Evolutionary conservation across 2,797 vertebrate genomes (phyloP), one percentile per base, ranked within the genome.

Genomic region (Urophycis tenuis): DNA sequence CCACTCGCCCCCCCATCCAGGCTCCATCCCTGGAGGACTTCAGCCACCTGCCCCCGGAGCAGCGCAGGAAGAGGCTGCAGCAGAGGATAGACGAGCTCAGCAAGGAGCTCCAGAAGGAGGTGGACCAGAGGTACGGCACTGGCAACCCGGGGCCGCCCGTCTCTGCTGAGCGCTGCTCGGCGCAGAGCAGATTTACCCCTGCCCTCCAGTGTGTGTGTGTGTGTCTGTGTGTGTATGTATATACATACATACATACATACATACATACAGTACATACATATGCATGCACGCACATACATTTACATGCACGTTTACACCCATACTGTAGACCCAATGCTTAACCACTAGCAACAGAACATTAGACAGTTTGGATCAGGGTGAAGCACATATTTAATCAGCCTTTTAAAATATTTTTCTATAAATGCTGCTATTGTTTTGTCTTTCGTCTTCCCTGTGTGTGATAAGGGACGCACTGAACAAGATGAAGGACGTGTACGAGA

Each of bases 401-500:
- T 19, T n/a, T 19, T 53, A 4, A 3, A 53, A 49, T 15, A 49
- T 49, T 60, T 22, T 60, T 19, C n/a, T n/a, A 60, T 15, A n/a
- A 64, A 64, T 25, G n/a, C n/a, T n/a, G 11, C 29, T 8, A 64
- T 29, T 64, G n/a, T n/a, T n/a, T n/a, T n/a, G n/a, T n/a, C n/a
- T n/a, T 60, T n/a, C 19, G 22, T 60, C 49, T 22, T 49, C 4
- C 4, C 2, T 49, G 17, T 34, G 74, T 73, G 45, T 71, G 31
- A 2, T 81, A 84, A 98, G 97, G 94, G 97, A 99, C 78, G 98
- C 97, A 1, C 93, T 99, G 83, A 98, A 98, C 91, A 99, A 99
- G 93, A 99, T 99, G 98, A 99, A 98, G 92, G 98, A 99, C 31
- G 98, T 99, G 25, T 99, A 99, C 82, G 97, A 98, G 90, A 98